phyloP scores from a whole-genome alignment of 2,797 vertebrate species.

The Corythornis leucogaster region DNA sequence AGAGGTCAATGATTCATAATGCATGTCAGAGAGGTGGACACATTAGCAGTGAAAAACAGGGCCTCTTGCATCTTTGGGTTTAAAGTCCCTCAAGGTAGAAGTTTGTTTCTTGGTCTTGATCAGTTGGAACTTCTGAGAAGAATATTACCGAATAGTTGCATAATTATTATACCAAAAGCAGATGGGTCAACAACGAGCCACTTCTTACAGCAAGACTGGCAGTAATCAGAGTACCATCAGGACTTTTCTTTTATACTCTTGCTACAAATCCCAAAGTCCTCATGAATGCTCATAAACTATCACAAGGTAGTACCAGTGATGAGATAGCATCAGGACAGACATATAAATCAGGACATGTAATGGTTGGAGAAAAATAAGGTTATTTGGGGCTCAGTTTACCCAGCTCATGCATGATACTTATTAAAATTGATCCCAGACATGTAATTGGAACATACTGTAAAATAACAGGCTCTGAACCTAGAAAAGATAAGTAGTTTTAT shows the following conservation, averaged over 20 bases:
- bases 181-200: background rate
- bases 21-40: background rate
- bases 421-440: constrained; percentile 1
- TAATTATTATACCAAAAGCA: background rate
- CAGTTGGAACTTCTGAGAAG: background rate
- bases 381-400: background rate
- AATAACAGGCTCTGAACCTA: background rate
- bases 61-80: background rate
- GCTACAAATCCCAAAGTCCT: background rate
- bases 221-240: background rate
- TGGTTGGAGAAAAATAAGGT: background rate
- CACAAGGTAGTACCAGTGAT: background rate
- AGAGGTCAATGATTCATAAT: background rate
- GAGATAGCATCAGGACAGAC: background rate
- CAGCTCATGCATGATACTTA: background rate
- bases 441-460: background rate
- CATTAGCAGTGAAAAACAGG: background rate
- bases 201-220: background rate
- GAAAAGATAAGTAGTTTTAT: background rate
- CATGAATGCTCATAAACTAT: background rate
- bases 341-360: background rate
- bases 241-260: background rate
- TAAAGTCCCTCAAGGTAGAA: background rate
- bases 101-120: background rate
- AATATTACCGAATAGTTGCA: background rate